Conservation (phyloP, 2,888 invertebrate species). For the Mystacides longicornis region DNA sequence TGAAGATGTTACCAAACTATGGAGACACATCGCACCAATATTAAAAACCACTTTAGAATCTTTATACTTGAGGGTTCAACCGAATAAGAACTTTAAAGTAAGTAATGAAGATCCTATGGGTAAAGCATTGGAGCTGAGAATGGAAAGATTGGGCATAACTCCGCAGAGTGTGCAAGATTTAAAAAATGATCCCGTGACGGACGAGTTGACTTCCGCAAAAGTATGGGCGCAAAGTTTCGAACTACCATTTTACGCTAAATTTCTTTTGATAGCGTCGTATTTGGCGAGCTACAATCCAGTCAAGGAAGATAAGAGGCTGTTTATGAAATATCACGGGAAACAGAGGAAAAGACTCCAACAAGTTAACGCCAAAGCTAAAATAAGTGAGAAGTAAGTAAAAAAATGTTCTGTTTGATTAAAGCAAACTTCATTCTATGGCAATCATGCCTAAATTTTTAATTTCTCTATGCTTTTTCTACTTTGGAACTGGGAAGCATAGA, state of each 20-base stretch:
- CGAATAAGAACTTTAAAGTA: conserved; percentile 30
- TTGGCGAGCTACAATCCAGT: conserved; percentile 89
- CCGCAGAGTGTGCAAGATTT: conserved; percentile 19
- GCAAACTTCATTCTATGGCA: no score
- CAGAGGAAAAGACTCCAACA: conserved; percentile 58
- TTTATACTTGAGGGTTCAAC: conserved; percentile 63
- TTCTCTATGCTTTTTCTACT: no score
- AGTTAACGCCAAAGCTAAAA: conserved; percentile 53
- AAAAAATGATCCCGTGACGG: conserved; percentile 37
- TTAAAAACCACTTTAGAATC: conserved; percentile 67
- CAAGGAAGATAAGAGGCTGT: conserved; percentile 79
- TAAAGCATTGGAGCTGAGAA: conserved; percentile 16
- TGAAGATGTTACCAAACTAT: conserved; percentile 62
- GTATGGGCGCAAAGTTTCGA: conserved; percentile 62
- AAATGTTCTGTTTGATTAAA: neutral
- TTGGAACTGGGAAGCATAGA: no score
- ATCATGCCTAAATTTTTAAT: no score
- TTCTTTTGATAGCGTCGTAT: conserved; percentile 81
- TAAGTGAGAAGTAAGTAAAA: conserved; percentile 35
- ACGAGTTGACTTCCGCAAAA: conserved; percentile 44
- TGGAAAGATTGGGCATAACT: conserved; percentile 20
- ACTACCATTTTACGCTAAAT: conserved; percentile 85
- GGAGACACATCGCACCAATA: conserved; percentile 72
- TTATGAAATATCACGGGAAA: conserved; percentile 72
- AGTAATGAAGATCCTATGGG: conserved; percentile 10